phyloP scores from a whole-genome alignment of 2,113 vertebrate genomes.

The Otus sunia region DNA sequence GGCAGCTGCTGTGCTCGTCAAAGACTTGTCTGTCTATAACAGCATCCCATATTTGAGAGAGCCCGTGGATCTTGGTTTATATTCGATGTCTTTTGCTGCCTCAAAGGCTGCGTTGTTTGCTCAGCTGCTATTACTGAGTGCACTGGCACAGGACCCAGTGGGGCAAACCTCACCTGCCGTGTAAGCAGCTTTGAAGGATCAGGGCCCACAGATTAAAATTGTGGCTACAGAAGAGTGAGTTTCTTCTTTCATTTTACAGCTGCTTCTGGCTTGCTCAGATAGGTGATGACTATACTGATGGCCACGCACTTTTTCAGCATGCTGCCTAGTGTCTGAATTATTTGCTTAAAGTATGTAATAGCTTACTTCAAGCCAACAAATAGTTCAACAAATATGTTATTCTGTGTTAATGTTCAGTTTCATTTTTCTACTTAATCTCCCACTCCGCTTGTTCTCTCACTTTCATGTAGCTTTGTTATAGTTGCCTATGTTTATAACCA shows the following conservation, averaged over 20 bases:
- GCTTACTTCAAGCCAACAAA: background rate
- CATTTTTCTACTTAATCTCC: background rate
- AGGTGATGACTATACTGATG: background rate
- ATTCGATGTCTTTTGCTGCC: background rate
- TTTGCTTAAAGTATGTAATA: background rate
- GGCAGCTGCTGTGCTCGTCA: background rate
- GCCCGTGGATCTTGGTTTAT: background rate
- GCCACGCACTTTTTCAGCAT: fast-evolving
- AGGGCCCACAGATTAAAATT: no score
- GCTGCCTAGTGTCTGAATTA: background rate
- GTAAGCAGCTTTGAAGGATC: background rate
- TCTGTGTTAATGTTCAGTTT: background rate
- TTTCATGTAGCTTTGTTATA: background rate
- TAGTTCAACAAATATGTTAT: background rate
- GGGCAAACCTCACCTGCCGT: fast-evolving
- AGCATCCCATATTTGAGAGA: background rate
- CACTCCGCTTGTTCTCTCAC: background rate
- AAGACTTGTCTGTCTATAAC: background rate
- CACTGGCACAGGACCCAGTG: fast-evolving
- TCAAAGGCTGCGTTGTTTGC: background rate
- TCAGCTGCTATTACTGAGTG: background rate
- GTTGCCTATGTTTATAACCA: background rate
- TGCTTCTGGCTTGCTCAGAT: background rate
- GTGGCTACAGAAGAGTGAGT: background rate
- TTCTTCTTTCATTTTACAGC: background rate